Evolutionary conservation across 2,888 invertebrate species (phyloP), one percentile per base, ranked within the genome.

Genomic region (Caenorhabditis sp.): DNA sequence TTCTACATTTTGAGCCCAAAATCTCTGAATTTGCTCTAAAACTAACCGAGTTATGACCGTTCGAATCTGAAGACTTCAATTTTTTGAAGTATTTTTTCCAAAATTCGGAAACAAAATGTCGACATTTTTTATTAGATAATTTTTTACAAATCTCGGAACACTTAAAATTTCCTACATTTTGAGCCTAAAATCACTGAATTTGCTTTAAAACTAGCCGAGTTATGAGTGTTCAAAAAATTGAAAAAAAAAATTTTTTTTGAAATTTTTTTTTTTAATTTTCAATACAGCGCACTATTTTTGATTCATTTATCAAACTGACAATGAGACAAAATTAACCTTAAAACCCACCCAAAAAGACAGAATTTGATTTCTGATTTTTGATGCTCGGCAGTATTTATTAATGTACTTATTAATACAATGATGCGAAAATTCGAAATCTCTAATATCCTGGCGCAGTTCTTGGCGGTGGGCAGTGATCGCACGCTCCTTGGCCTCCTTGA

Each of bases 381-480:
- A 66, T 66, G 64, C 64, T n/a, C 31, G 64, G 64, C 66, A 68
- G 66, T 68, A 51, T 68, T 68, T 51, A 51, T 68, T 68, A 68
- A 6, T 44, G 16, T 2, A 38, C 41, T 28, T 6, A 38, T 61
- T 61, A 61, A 31, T 38, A 63, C 14, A 16, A 10, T 0, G 26
- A 56, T 35, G 8, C 22, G 49, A 58, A 63, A 51, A 49, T 35
- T 35, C 7, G 54, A 68, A 59, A 28, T 10, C 24, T 16, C 56
- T 69, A 80, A 76, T 84, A 84, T 75, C 84, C 84, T 31, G 80
- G 84, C 16, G 80, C 84, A 16, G 84, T 84, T 64, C 80, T 63
- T 70, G 83, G 83, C 70, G 80, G 83, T 76, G 83, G 83, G 38
- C 80, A 83, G 51, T 83, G 84, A 28, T 84, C 82, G 64, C 85